Evolutionary conservation across 2,888 invertebrate species (phyloP).

Genomic region (Reticulitermes lucifugus): DNA sequence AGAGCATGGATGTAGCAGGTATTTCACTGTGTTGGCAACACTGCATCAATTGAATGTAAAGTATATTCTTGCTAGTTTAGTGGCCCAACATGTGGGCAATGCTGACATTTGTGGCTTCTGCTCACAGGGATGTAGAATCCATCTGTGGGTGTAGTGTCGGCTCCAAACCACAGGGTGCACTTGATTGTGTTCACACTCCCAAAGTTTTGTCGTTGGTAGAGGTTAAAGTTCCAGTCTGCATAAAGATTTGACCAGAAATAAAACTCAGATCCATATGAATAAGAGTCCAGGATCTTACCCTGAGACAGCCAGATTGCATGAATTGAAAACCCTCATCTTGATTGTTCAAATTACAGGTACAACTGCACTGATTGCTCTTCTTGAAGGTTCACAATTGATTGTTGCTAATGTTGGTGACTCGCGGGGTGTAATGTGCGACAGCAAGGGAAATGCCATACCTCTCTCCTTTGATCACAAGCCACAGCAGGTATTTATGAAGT

Average conservation of each 20-base stretch:
- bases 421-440: slow-evolving; percentile 94
- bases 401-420: slow-evolving; percentile 98
- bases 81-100: not conserved
- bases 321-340: too few relatives aligned
- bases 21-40: slow-evolving; percentile 44
- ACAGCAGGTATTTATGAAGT: slow-evolving; percentile 73
- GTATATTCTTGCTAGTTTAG: not conserved
- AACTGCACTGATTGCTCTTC: slow-evolving; percentile 89
- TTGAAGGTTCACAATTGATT: slow-evolving; percentile 84
- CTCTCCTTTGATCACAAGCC: slow-evolving; percentile 97
- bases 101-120: not conserved
- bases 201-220: too few relatives aligned
- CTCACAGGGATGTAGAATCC: too few relatives aligned
- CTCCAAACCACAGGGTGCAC: too few relatives aligned
- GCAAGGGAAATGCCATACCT: slow-evolving; percentile 88
- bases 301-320: too few relatives aligned
- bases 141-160: too few relatives aligned
- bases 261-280: too few relatives aligned
- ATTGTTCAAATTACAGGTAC: slow-evolving; percentile 72
- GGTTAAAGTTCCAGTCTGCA: too few relatives aligned
- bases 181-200: too few relatives aligned
- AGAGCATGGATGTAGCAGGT: slow-evolving; percentile 74
- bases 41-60: too few relatives aligned
- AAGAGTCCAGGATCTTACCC: too few relatives aligned
- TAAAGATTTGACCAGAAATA: too few relatives aligned